phyloP scores from a whole-genome alignment of 2,797 vertebrate genomes.

The Gadopsis bispinosus region DNA sequence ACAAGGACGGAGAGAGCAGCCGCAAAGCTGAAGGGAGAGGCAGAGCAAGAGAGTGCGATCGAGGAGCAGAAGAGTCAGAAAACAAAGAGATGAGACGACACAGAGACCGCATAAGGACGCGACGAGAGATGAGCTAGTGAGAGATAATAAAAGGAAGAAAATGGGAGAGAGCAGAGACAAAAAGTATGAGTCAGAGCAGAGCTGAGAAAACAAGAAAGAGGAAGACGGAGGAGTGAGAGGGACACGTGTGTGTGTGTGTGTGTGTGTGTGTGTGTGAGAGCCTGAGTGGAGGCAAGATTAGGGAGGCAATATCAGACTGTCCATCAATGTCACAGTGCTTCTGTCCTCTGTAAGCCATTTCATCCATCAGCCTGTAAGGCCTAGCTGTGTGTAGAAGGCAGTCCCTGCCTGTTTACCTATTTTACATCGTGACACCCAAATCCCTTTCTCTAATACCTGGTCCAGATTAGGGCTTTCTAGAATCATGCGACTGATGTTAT shows the following conservation, averaged over 20 bases:
- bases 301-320: slow-evolving; percentile 80
- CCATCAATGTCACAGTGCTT: slow-evolving; percentile 80
- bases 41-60: background rate
- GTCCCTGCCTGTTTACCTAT: slow-evolving; percentile 59
- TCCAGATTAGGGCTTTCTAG: slow-evolving; percentile 29
- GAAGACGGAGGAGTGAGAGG: slow-evolving; percentile 42
- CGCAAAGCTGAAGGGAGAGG: slow-evolving; percentile 16
- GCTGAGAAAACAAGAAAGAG: slow-evolving; percentile 39
- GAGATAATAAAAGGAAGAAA: slow-evolving; percentile 28
- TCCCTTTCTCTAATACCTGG: slow-evolving; percentile 35
- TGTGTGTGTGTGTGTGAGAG: slow-evolving; percentile 11
- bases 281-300: slow-evolving; percentile 72
- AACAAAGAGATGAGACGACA: slow-evolving; percentile 31
- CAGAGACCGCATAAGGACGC: slow-evolving; percentile 19
- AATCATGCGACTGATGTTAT: slow-evolving; percentile 30
- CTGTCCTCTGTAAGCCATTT: slow-evolving; percentile 79
- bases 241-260: slow-evolving; percentile 43
- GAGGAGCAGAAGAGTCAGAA: slow-evolving; percentile 34
- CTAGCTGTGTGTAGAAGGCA: slow-evolving; percentile 39
- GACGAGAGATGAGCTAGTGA: slow-evolving; percentile 38
- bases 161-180: slow-evolving; percentile 10
- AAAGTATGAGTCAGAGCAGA: slow-evolving; percentile 39
- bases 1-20: slow-evolving; percentile 40
- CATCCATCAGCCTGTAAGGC: slow-evolving; percentile 72
- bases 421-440: slow-evolving; percentile 53